phyloP scores from a whole-genome alignment of 2,888 invertebrate species.

The Agriopis leucophaearia region DNA sequence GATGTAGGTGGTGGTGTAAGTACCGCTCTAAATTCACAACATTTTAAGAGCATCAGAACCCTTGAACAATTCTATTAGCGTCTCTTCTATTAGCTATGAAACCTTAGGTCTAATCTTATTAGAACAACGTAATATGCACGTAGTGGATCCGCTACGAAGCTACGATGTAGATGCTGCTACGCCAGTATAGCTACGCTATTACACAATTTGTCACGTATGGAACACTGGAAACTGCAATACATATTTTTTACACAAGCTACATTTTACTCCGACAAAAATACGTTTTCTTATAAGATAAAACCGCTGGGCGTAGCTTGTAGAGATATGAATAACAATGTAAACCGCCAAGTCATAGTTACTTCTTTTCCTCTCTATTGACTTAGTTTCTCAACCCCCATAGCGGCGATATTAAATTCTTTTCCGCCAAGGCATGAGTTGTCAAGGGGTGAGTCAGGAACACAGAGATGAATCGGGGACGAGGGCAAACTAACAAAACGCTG shows the following conservation, averaged over 20 bases:
- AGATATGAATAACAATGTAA: background rate
- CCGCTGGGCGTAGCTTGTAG: no score
- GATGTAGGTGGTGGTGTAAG: no score
- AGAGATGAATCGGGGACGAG: slow-evolving; percentile 16
- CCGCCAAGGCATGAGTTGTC: slow-evolving; percentile 17
- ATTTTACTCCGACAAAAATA: no score
- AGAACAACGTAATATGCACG: background rate
- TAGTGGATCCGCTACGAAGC: background rate
- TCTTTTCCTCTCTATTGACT: background rate
- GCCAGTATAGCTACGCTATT: background rate
- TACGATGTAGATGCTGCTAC: background rate
- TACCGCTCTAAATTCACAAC: no score
- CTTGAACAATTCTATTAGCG: no score
- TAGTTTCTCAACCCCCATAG: background rate
- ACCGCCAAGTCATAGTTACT: background rate
- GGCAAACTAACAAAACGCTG: slow-evolving; percentile 35
- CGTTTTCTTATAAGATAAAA: no score
- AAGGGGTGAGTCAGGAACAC: slow-evolving; percentile 27
- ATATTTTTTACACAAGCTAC: no score
- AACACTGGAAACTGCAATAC: no score
- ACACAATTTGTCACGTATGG: no score
- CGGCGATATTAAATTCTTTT: slow-evolving; percentile 41
- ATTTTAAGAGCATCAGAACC: no score
- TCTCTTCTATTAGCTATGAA: background rate
- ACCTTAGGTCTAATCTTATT: background rate